Evolutionary conservation across 2,113 vertebrate species (phyloP), one percentile per base, ranked within the genome.

Genomic region (Cebus imitator): DNA sequence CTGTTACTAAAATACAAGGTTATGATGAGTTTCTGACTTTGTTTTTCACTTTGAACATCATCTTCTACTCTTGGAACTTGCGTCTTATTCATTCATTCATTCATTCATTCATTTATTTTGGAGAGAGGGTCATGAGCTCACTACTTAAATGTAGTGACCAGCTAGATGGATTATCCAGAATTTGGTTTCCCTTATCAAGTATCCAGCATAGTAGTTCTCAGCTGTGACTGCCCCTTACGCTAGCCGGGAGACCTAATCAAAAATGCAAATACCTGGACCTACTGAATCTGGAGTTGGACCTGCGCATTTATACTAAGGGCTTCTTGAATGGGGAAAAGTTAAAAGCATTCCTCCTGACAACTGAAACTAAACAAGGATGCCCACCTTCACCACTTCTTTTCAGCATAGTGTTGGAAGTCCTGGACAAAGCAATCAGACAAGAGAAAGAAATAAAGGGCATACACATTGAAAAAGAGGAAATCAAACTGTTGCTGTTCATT

Each of bases 1-100:
- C 73, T 90, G 85, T 43, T 95, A 95, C 89, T 97, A 96, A 98
- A 95, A 96, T 97, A 96, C 91, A 68, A 90, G 78, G 73, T n/a
- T 50, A 79, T 10, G 61, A 58, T 78, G 72, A 45, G 37, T 55
- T 86, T 95, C 80, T 58, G 80, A 87, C 37, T 96, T 90, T 82
- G 87, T 76, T n/a, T 95, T 96, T 90, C 91, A 87, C 75, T 93
- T 95, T 70, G 80, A 92, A 66, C 11, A 27, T 72, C 84, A 95
- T 81, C 21, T 27, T 96, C 52, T 58, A 58, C 40, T 93, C 30
- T 58, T 92, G 61, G 84, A 89, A 90, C n/a, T 83, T 55, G 50
- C 16, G 2, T 72, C 25, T 70, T 83, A 2, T 32, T 75, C 64
- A 2, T 76, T 66, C 66, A 58, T 57, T 50, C 50, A 52, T 27